These are phyloP conservation scores for Sturnira hondurensis DNA, from an alignment of 2,113 vertebrate species.

Conservation along the genomic window DNA sequence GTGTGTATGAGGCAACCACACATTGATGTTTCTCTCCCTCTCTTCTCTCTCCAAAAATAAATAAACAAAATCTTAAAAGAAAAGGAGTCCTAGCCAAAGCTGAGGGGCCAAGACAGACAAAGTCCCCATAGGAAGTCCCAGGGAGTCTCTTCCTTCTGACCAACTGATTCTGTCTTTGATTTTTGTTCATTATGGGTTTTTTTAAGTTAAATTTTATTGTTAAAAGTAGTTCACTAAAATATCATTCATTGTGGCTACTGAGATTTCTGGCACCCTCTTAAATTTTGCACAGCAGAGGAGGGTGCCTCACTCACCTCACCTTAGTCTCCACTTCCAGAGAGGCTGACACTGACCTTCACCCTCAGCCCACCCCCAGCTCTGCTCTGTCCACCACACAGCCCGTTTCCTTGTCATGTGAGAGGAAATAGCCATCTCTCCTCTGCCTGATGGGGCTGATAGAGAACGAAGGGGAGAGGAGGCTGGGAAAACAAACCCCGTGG, in stretches of 20 bases:
- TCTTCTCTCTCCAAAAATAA: no score
- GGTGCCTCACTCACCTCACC: background rate
- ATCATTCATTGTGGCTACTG: background rate
- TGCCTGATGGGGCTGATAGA: background rate
- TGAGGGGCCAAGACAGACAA: background rate
- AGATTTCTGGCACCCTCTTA: background rate
- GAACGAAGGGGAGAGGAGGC: background rate
- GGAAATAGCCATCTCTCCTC: background rate
- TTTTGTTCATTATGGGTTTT: background rate
- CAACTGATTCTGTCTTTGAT: background rate
- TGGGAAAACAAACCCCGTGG: rapidly evolving
- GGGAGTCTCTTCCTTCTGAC: background rate
- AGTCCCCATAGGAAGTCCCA: background rate
- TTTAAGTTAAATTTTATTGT: background rate
- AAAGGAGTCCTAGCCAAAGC: no score
- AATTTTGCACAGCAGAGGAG: background rate
- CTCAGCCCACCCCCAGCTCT: rapidly evolving
- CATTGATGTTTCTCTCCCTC: no score
- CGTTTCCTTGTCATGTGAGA: background rate
- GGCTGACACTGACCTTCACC: background rate
- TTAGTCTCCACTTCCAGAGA: background rate
- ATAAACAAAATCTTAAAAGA: no score
- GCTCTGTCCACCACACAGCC: no score
- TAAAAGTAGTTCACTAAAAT: background rate
- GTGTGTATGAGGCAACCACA: no score